phyloP scores from a whole-genome alignment of 2,888 invertebrate genomes.

The Mantis religiosa region DNA sequence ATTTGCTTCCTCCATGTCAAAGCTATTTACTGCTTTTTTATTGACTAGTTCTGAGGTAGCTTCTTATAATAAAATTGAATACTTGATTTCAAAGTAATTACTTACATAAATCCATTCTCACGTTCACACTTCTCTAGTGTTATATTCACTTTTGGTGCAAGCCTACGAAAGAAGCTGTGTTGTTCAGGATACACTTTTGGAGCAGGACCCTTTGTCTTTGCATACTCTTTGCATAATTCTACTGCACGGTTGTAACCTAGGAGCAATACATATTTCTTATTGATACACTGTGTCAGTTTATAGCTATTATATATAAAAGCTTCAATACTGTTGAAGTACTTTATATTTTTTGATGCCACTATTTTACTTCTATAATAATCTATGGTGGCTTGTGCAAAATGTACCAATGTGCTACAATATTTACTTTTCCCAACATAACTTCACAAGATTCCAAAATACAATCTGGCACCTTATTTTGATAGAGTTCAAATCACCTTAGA shows the following conservation, averaged over 20 bases:
- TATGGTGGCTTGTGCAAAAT: too few species aligned
- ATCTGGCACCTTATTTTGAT: too few species aligned
- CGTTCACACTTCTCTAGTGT: slow-evolving; percentile 60
- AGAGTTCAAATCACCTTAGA: too few species aligned
- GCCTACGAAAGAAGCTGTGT: slow-evolving; percentile 56
- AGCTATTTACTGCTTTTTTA: too few species aligned
- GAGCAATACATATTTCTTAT: not conserved
- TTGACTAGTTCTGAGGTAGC: not conserved
- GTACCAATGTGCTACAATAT: too few species aligned
- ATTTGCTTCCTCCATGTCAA: too few species aligned
- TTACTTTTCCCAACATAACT: too few species aligned
- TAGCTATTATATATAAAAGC: not conserved
- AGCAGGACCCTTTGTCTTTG: slow-evolving; percentile 53
- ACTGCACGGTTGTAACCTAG: slow-evolving; percentile 44
- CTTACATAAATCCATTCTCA: slow-evolving; percentile 62
- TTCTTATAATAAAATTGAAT: not conserved
- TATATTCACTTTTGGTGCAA: slow-evolving; percentile 52
- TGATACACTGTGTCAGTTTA: not conserved
- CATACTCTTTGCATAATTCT: slow-evolving; percentile 53
- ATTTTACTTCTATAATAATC: too few species aligned
- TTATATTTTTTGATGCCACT: too few species aligned
- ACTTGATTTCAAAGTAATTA: slow-evolving; percentile 16
- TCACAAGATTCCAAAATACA: too few species aligned
- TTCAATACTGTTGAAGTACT: too few species aligned
- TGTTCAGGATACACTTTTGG: slow-evolving; percentile 54